A percentile compares a stretch with the other conserved stretches of the same genome.
Conservation (phyloP, 2,113 vertebrate species). For the Glaucidium brasilianum region DNA sequence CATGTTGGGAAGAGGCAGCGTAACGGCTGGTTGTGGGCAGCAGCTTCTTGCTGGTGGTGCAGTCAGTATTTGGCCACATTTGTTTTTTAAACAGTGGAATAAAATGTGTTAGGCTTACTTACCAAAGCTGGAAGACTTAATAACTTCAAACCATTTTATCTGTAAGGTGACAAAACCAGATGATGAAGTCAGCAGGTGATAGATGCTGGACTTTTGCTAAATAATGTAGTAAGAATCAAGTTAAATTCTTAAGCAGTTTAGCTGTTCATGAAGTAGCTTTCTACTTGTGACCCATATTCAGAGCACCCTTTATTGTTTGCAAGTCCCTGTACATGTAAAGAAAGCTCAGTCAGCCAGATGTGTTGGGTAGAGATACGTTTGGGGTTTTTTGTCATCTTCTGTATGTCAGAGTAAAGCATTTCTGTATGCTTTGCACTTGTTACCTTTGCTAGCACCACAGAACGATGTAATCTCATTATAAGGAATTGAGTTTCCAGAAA, state of each 20-base stretch:
- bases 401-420: fast-evolving
- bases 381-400: fast-evolving
- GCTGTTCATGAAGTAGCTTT: not conserved
- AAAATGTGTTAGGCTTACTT: not conserved
- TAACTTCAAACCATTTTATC: not conserved
- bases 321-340: not conserved
- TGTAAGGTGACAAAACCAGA: not conserved
- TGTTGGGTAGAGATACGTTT: not conserved
- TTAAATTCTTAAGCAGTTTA: not conserved
- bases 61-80: not conserved
- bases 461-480: not conserved
- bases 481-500: not conserved
- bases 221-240: not conserved
- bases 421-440: not conserved
- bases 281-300: not conserved
- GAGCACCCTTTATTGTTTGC: not conserved
- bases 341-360: not conserved
- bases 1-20: fast-evolving
- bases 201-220: not conserved
- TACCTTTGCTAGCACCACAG: too few species aligned
- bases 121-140: not conserved
- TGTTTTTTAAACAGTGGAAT: not conserved
- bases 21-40: not conserved
- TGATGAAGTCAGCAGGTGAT: not conserved
- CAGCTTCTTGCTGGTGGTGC: not conserved